Evolutionary conservation across 2,888 invertebrate species (phyloP).

Genomic region (Mechanitis messenoides): DNA sequence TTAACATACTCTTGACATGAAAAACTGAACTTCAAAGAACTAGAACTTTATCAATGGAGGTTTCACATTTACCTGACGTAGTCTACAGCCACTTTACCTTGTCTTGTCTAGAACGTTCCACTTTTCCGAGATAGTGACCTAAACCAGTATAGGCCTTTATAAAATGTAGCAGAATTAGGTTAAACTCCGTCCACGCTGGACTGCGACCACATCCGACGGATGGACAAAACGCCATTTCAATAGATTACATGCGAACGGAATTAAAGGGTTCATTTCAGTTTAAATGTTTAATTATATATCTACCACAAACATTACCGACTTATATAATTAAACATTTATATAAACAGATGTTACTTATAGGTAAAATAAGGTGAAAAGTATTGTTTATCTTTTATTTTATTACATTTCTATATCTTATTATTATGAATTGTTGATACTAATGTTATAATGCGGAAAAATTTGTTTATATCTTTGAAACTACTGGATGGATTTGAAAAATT

Average conservation of each 20-base stretch:
- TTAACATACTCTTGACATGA: too few species aligned
- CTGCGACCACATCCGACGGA: constrained; percentile 28
- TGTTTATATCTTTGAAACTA: too few species aligned
- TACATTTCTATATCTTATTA: too few species aligned
- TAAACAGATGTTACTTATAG: too few species aligned
- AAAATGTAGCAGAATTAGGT: constrained; percentile 53
- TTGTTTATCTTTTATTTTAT: too few species aligned
- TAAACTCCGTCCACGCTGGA: constrained; percentile 42
- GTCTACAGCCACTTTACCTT: constrained; percentile 20
- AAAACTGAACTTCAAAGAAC: background rate
- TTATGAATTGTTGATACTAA: too few species aligned
- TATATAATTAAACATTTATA: background rate
- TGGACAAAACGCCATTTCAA: constrained; percentile 29
- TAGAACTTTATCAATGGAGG: background rate
- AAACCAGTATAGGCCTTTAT: constrained; percentile 38
- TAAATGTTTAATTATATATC: constrained; percentile 13
- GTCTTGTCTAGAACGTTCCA: constrained; percentile 36
- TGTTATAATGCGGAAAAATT: too few species aligned
- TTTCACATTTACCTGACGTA: constrained; percentile 9
- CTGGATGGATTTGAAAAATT: too few species aligned
- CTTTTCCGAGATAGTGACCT: constrained; percentile 36
- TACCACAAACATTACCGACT: constrained; percentile 1
- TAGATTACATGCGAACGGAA: constrained; percentile 28
- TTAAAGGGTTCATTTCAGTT: constrained; percentile 15
- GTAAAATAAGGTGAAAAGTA: too few species aligned